Base-by-base conservation (phyloP, 2,113 vertebrate genomes). In the Mesitornis unicolor region DNA sequence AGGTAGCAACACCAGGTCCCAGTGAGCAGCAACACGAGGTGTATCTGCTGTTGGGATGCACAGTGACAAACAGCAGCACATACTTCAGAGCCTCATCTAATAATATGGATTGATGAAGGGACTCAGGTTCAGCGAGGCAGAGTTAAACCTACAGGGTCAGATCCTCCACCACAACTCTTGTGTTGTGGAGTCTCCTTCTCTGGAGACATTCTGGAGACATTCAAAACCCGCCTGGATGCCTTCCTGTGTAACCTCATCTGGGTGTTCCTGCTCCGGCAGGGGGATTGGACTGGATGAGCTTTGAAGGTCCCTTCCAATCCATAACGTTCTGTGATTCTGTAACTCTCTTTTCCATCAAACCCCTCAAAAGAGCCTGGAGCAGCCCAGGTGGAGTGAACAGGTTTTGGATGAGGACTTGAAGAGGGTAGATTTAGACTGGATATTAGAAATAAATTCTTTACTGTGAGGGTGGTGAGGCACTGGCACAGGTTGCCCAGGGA, bases 81-180 rank as follows among this genome's bases (percentile, higher is more conserved):
- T 1, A 0, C 10, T 38, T 25, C 67, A 40, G 43, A 51, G 75
- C 20, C 67, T 31, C 43, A 4, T 51, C 36, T 22, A 2, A 10
- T 4, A 47, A 17, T 18, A 33, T 1, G 4, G n/a, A 45, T 12
- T 31, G 48, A 29, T 18, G 33, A 29, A 60, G 11, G 0, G 0
- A 8, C 16, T 59, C 51, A 13, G 11, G 9, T 14, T 64, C 71
- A 42, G 38, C 28, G 47, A 54, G 57, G n/a, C 17, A 51, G 36
- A 65, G 21, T 11, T 18, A 35, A 91, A 70, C 16, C 36, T 56
- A 16, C 47, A 50, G n/a, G 13, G 17, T 7, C 12, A 6, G 48
- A 60, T 45, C 35, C 69, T 68, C 38, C 56, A 28, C 9, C 1
- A 17, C 21, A n/a, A n/a, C n/a, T n/a, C n/a, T n/a, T n/a, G n/a